Conservation (phyloP, 53 echinoderm and acorn worm species). For the Apostichopus leukothele region DNA sequence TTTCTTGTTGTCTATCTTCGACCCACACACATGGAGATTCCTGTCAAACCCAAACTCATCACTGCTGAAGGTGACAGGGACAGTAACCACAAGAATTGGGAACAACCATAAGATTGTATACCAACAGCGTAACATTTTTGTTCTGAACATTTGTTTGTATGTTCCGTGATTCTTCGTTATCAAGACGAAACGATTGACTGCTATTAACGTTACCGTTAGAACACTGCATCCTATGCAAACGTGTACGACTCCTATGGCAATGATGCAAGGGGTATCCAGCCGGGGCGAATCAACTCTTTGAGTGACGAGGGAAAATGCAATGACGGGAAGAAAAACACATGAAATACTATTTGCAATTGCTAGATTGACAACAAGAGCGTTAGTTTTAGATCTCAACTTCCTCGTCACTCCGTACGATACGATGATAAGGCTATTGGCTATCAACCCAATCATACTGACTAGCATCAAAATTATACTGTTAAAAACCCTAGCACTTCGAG, state of each 20-base stretch:
- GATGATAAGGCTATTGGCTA: slow-evolving; percentile 8
- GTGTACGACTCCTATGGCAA: slow-evolving; percentile 39
- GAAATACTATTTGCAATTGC: not conserved
- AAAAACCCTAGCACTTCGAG: not conserved
- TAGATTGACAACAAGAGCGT: slow-evolving; percentile 34
- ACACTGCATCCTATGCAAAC: slow-evolving; percentile 67
- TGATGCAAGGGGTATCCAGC: not conserved
- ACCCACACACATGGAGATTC: slow-evolving; percentile 39
- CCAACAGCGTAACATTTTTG: slow-evolving; percentile 33
- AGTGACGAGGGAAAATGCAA: not conserved
- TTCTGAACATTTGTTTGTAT: slow-evolving; percentile 52
- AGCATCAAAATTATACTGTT: not conserved
- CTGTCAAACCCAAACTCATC: slow-evolving; percentile 42
- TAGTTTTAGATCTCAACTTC: not conserved
- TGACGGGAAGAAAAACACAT: not conserved
- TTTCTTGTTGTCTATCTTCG: not conserved
- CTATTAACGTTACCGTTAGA: slow-evolving; percentile 69
- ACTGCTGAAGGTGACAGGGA: slow-evolving; percentile 40
- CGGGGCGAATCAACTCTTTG: too few relatives aligned
- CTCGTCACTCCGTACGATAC: not conserved
- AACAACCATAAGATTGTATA: slow-evolving; percentile 42
- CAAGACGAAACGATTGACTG: slow-evolving; percentile 74
- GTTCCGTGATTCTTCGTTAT: slow-evolving; percentile 56
- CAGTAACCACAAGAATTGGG: slow-evolving; percentile 14
- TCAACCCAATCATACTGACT: not conserved